Conservation (phyloP, 2,113 vertebrate species). For the Okapia johnstoni region DNA sequence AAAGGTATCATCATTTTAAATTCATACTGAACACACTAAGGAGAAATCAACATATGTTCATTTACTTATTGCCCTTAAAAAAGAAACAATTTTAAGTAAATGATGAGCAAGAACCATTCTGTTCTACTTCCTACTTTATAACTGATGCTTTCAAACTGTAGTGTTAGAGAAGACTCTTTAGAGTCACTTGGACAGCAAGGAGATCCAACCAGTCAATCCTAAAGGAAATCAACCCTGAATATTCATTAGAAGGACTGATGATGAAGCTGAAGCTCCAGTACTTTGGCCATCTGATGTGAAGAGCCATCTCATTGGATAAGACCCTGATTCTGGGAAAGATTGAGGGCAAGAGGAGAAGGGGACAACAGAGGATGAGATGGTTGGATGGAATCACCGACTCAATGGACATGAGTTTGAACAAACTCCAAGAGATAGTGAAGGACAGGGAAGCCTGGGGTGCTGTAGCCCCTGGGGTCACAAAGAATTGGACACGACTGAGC, state of each 20-base stretch:
- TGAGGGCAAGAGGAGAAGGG: neutral
- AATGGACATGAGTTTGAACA: neutral
- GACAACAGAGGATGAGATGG: neutral
- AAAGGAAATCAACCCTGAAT: neutral
- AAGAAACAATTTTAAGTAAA: neutral
- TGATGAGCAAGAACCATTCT: neutral
- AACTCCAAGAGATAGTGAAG: neutral
- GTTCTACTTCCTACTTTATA: neutral
- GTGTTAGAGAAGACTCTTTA: neutral
- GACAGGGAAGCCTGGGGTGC: neutral
- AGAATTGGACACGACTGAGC: neutral
- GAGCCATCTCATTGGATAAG: neutral
- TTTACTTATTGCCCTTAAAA: neutral
- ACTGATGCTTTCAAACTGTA: neutral
- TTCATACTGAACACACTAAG: neutral
- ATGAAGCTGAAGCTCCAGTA: neutral
- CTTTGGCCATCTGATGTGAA: neutral
- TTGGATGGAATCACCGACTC: neutral
- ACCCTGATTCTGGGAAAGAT: neutral
- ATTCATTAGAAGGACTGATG: neutral
- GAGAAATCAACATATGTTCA: neutral
- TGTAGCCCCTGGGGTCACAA: neutral
- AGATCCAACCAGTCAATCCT: neutral
- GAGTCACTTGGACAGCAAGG: neutral
- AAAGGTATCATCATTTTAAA: neutral